phyloP scores from a whole-genome alignment of 2,797 vertebrate species.

The Etheostoma perlongum region DNA sequence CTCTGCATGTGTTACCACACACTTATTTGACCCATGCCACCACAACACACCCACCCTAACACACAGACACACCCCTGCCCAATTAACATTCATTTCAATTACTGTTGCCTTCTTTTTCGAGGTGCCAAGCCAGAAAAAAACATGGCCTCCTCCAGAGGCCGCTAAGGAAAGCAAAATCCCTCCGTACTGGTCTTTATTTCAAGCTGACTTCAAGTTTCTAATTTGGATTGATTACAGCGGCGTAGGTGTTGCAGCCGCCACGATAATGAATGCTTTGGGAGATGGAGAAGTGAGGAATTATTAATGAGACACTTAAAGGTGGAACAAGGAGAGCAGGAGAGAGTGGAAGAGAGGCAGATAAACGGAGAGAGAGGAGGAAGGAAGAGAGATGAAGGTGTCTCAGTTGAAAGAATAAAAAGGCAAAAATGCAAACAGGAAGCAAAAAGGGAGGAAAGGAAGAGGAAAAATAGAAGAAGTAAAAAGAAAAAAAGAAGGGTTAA shows the following conservation, averaged over 20 bases:
- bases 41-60: not conserved
- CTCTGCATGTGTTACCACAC: not conserved
- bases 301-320: conserved; percentile 71
- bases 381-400: not conserved
- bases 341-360: conserved; percentile 19
- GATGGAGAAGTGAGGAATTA: conserved; percentile 55
- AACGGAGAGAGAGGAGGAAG: conserved; percentile 10
- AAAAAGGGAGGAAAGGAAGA: not conserved
- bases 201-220: conserved; percentile 59
- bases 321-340: conserved; percentile 31
- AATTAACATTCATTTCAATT: conserved; percentile 61
- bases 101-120: conserved; percentile 21
- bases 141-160: conserved; percentile 29
- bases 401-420: not conserved
- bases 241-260: conserved; percentile 59
- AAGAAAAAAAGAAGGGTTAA: not conserved
- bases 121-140: conserved; percentile 20
- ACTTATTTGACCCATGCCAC: conserved; percentile 6
- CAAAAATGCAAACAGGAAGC: not conserved
- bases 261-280: conserved; percentile 61
- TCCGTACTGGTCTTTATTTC: conserved; percentile 46
- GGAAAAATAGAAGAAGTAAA: not conserved
- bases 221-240: conserved; percentile 75
- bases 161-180: conserved; percentile 42
- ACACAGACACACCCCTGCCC: not conserved